These are phyloP conservation scores for Calosoma granatense DNA, from an alignment of 1,140 invertebrate genomes.

Conservation along the genomic window DNA sequence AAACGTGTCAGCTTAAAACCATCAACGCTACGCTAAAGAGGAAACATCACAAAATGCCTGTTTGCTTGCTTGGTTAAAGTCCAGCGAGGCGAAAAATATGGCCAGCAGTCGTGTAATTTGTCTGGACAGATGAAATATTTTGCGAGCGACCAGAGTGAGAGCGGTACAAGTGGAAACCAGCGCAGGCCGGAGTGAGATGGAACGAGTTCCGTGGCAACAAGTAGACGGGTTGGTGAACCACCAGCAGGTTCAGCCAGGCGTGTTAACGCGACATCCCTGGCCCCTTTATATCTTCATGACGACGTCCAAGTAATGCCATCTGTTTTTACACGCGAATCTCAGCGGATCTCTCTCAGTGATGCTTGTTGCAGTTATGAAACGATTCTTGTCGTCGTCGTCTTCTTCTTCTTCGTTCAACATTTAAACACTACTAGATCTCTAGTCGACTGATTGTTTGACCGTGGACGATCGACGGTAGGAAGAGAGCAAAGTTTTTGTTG, in stretches of 20 bases:
- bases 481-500: not conserved
- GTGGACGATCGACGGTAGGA: not conserved
- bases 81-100: conserved; percentile 3
- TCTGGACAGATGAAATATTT: conserved; percentile 8
- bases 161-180: not conserved
- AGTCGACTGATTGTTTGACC: not conserved
- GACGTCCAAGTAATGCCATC: not conserved
- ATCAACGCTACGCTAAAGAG: not conserved
- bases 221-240: not conserved
- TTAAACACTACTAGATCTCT: not conserved
- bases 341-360: not conserved
- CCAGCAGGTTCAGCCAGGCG: not conserved
- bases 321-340: not conserved
- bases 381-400: too few relatives aligned
- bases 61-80: not conserved
- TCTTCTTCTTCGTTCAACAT: not conserved
- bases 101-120: conserved; percentile 1
- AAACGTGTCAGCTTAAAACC: not conserved
- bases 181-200: not conserved
- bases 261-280: not conserved
- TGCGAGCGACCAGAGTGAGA: not conserved
- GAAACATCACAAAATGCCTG: not conserved
- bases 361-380: not conserved
- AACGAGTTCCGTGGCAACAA: conserved; percentile 1
- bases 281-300: not conserved